Base-by-base conservation (phyloP, 2,797 vertebrate genomes). In the Sebastes nivosus region DNA sequence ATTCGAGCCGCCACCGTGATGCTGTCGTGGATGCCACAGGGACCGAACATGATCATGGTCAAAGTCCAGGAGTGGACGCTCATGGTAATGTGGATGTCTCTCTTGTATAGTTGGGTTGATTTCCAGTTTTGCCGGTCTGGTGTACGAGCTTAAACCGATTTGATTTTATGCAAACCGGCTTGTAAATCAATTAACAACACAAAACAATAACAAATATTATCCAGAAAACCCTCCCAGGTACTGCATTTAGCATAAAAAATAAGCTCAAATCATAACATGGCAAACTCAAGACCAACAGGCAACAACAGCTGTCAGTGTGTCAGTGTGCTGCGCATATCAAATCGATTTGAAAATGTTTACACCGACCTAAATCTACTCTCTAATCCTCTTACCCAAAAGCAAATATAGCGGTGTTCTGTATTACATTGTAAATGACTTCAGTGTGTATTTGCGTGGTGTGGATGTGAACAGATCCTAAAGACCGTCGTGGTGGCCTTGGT, bases 31-130 rank as follows among this genome's bases (percentile, higher is more conserved):
- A 98, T 99, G 97, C 98, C 98, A 1, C 97, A 99, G 91, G 98
- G 98, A 20, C 97, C 97, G 8, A 95, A 92, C 16, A 95, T 98
- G 78, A 98, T 99, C 87, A 94, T 99, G 86, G 89, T 97, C 90
- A 99, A 98, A 92, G 96, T 98, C 69, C 98, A 97, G 52, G 98
- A 99, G 91, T 99, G 98, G 98, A 98, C 97, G 2, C 96, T 99
- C 67, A 99, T 97, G 97, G 98, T 99, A 85, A 85, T 2, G 58
- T 61, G 1, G 3, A 61, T 14, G 5, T 55, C 18, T 27, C 22
- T 54, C 7, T 34, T n/a, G 18, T 54, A 11, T n/a, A n/a, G 50
- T 52, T 52, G 50, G 50, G 50, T 52, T n/a, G 8, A 52, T 52
- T 52, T 52, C 50, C 14, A 9, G 50, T n/a, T 52, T 52, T 52